Conservation (phyloP, 2,888 invertebrate species). For the Hermaeophaga mercurialis region DNA sequence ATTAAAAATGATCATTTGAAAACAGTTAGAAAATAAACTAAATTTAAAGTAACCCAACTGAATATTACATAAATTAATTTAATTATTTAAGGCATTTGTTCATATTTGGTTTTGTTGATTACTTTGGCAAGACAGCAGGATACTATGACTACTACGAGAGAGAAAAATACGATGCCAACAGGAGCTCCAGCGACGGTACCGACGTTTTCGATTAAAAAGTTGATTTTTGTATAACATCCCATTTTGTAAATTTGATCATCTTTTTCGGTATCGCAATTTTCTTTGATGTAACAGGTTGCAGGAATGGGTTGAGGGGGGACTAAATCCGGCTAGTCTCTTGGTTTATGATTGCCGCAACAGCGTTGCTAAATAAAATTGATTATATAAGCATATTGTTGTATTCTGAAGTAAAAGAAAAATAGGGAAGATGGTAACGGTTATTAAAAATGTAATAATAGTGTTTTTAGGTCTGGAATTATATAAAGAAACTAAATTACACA, state of each 20-base stretch:
- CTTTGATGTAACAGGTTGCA: constrained; percentile 70
- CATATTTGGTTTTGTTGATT: constrained; percentile 81
- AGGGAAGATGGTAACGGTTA: too few relatives aligned
- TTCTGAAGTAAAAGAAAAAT: too few relatives aligned
- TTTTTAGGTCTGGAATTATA: too few relatives aligned
- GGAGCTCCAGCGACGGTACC: constrained; percentile 73
- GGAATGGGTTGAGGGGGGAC: constrained; percentile 70
- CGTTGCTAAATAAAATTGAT: constrained; percentile 64
- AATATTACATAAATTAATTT: too few relatives aligned
- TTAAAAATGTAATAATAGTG: too few relatives aligned
- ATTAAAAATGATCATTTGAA: too few relatives aligned
- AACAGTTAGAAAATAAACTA: too few relatives aligned
- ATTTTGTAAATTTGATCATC: constrained; percentile 59
- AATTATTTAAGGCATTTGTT: constrained; percentile 71
- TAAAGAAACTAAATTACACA: too few relatives aligned
- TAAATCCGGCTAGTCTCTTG: constrained; percentile 73
- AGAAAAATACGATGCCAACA: constrained; percentile 73
- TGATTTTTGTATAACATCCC: constrained; percentile 80
- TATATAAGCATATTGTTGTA: too few relatives aligned
- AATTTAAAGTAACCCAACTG: too few relatives aligned
- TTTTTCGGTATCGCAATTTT: constrained; percentile 58
- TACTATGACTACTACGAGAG: constrained; percentile 74
- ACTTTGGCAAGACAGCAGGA: constrained; percentile 78
- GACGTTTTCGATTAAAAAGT: constrained; percentile 72
- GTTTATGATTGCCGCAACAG: constrained; percentile 81